Base-by-base conservation (phyloP, 2,888 invertebrate species). In the Pemphredon lugubris region DNA sequence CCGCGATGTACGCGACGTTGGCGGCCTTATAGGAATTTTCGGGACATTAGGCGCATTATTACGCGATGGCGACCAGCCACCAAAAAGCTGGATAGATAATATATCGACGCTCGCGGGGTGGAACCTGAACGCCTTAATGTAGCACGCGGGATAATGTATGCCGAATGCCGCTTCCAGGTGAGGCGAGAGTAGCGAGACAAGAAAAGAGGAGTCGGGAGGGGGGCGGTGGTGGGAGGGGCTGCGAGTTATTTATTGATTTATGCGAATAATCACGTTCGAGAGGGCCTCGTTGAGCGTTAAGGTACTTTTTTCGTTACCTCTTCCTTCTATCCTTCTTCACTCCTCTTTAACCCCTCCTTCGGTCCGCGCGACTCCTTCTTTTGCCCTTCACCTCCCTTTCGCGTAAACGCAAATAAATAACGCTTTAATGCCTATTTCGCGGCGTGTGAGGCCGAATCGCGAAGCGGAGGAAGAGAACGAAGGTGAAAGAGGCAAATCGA, bases 221-320 rank as follows among this genome's bases (percentile, higher is more conserved):
- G 16, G 47, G 58, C 7, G 50, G 23, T 20, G 48, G 9, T n/a
- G 18, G 16, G 55, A 9, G 20, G 23, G 45, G 37, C 40, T 30
- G 63, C 73, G 73, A 64, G 80, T 85, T 81, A 85, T 84, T 85
- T 84, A 84, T 84, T 77, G 85, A 80, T 85, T 83, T 84, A 84
- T 81, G 83, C 75, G 85, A 84, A 84, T 85, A 83, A 84, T 85
- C 82, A 83, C 78, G 78, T 83, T 79, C 78, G 84, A 83, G 80
- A 84, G 80, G 80, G 73, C 63, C 81, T 74, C 55, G 79, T 78
- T 74, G 72, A 75, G 73, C 73, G 67, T 60, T 72, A 68, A 68
- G 68, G 64, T 65, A 69, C 74, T 59, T 70, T 65, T 69, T 71
- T 50, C 64, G 14, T 26, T 44, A 64, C 21, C 76, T 42, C 50